A percentile compares a stretch with the other conserved stretches of the same genome.
phyloP scores from a whole-genome alignment of 2,797 vertebrate genomes.

The Phrynocephalus vlangalii region DNA sequence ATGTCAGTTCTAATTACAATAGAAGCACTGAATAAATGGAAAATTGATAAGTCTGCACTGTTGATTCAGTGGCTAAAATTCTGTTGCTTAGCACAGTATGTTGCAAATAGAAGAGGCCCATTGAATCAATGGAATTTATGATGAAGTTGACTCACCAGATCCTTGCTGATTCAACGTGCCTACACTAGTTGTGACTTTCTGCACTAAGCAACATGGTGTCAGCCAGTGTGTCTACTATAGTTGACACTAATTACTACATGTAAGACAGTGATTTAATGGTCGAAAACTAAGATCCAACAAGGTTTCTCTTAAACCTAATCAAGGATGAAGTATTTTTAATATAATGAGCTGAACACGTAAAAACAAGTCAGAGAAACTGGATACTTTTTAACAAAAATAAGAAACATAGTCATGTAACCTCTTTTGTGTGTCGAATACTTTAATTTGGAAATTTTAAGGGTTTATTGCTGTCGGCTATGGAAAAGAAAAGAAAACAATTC shows the following conservation, averaged over 20 bases:
- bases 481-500: conserved; percentile 47
- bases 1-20: background rate
- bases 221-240: no score
- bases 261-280: background rate
- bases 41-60: no score
- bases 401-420: background rate
- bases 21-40: no score
- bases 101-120: no score
- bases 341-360: background rate
- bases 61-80: no score
- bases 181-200: no score
- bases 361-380: background rate
- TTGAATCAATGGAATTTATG: no score
- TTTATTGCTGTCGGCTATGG: conserved; percentile 18
- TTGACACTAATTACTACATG: no score
- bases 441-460: conserved; percentile 42
- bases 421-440: conserved; percentile 27
- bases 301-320: background rate
- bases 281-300: background rate
- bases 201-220: no score
- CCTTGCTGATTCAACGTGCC: no score
- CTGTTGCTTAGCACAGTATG: no score
- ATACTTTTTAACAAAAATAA: background rate
- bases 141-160: no score
- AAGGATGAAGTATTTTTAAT: background rate